phyloP scores from a whole-genome alignment of 37 sponge, comb jelly and placozoan genomes.

The Geodia barretti region DNA sequence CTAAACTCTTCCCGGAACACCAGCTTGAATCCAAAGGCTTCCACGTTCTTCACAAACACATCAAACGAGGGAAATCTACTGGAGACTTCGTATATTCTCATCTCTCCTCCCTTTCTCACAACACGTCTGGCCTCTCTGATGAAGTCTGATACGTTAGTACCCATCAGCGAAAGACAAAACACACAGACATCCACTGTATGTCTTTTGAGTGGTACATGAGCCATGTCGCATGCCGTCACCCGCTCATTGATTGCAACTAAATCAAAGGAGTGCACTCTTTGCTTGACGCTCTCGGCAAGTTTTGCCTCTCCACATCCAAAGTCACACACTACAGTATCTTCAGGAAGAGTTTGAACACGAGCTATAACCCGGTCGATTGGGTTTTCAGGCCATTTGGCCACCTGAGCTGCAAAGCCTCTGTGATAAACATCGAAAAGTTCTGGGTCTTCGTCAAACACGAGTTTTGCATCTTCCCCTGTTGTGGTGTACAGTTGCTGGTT shows the following conservation, averaged over 20 bases:
- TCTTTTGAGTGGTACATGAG: slow-evolving; percentile 70
- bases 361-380: slow-evolving; percentile 86
- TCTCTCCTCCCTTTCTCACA: slow-evolving; percentile 55
- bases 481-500: slow-evolving; percentile 95
- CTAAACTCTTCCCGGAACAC: slow-evolving; percentile 31
- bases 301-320: slow-evolving; percentile 96
- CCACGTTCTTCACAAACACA: slow-evolving; percentile 64
- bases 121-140: slow-evolving; percentile 86
- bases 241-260: slow-evolving; percentile 73
- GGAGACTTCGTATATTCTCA: slow-evolving; percentile 85
- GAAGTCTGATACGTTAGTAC: slow-evolving; percentile 89
- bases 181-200: slow-evolving; percentile 80
- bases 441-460: slow-evolving; percentile 78
- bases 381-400: slow-evolving; percentile 89
- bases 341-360: slow-evolving; percentile 60
- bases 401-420: slow-evolving; percentile 83
- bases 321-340: slow-evolving; percentile 72
- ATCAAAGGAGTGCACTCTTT: slow-evolving; percentile 90
- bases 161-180: slow-evolving; percentile 97
- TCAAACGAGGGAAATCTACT: slow-evolving; percentile 73
- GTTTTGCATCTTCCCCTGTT: slow-evolving; percentile 55
- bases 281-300: slow-evolving; percentile 71
- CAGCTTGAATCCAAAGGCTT: slow-evolving; percentile 72
- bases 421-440: slow-evolving; percentile 88
- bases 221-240: slow-evolving; percentile 94